Percentiles rank a stretch among this genome's conserved stretches.
Conservation (phyloP, 2,797 vertebrate genomes). For the Pseudochirops corinnae region DNA sequence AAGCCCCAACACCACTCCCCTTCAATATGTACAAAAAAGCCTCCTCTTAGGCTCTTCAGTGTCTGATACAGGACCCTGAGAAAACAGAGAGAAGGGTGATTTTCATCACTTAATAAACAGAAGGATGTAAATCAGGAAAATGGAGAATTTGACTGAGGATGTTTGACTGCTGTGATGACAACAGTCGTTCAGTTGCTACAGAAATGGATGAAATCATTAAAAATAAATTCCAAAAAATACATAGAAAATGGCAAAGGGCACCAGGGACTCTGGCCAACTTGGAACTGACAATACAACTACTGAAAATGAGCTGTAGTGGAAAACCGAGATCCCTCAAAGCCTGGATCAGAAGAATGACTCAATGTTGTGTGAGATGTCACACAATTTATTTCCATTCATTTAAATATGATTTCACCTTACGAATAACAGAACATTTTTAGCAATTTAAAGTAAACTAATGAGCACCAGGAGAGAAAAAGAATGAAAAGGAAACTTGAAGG, state of each 20-base stretch:
- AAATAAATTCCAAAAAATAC: slow-evolving; percentile 83
- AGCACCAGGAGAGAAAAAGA: not conserved
- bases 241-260: slow-evolving; percentile 79
- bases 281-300: slow-evolving; percentile 50
- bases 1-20: not conserved
- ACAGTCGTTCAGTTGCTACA: slow-evolving; percentile 82
- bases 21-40: not conserved
- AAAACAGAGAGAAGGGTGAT: fast-evolving
- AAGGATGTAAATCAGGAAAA: slow-evolving; percentile 58
- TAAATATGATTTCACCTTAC: slow-evolving; percentile 21
- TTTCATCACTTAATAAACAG: not conserved
- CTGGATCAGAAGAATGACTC: slow-evolving; percentile 28
- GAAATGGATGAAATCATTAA: slow-evolving; percentile 83
- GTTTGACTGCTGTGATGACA: slow-evolving; percentile 77
- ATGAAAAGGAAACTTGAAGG: fast-evolving
- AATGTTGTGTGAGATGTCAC: not conserved
- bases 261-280: slow-evolving; percentile 53
- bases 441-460: slow-evolving; percentile 8
- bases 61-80: fast-evolving
- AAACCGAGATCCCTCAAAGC: slow-evolving; percentile 54
- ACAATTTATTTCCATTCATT: not conserved
- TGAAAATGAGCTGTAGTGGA: slow-evolving; percentile 24
- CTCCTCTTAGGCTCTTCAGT: not conserved
- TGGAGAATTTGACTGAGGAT: slow-evolving; percentile 72
- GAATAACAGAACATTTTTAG: not conserved